Evolutionary conservation across 2,797 vertebrate genomes (phyloP).

Genomic region (Sebastes hopkinsi): DNA sequence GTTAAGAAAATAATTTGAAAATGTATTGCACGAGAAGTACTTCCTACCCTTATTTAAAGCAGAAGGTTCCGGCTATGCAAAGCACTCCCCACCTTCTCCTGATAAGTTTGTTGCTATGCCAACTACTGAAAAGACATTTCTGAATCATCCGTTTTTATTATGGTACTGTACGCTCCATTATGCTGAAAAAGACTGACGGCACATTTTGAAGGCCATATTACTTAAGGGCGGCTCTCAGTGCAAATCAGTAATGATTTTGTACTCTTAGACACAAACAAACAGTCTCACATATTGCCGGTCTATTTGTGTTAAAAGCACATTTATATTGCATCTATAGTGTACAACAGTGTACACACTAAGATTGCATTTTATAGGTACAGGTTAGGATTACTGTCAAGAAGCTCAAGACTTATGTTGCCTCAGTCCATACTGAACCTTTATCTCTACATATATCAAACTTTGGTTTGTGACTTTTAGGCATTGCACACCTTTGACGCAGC

Average conservation of each 20-base stretch:
- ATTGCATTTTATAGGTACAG: neutral
- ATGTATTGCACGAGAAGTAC: neutral
- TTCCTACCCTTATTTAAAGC: conserved; percentile 1
- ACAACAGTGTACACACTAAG: neutral
- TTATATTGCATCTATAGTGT: neutral
- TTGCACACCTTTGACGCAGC: neutral
- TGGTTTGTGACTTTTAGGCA: too few relatives aligned
- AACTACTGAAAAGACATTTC: conserved; percentile 38
- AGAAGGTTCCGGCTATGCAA: neutral
- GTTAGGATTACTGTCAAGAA: neutral
- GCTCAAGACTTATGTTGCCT: neutral
- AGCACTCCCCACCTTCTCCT: conserved; percentile 3
- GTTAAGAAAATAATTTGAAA: conserved; percentile 29
- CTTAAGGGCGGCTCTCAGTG: conserved; percentile 34
- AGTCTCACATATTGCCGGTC: neutral
- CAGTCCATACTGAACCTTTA: neutral
- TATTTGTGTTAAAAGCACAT: neutral
- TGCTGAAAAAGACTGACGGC: conserved; percentile 16
- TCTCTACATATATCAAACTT: neutral
- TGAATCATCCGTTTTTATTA: conserved; percentile 33
- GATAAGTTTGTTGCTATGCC: conserved; percentile 52
- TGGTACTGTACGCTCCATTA: conserved; percentile 29
- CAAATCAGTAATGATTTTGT: conserved; percentile 36
- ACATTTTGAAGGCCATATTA: conserved; percentile 46
- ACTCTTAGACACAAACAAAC: conserved; percentile 24